Percentiles rank a stretch among this genome's conserved stretches.
phyloP scores from a whole-genome alignment of 2,888 invertebrate genomes.

The Metopia argyrocephala region DNA sequence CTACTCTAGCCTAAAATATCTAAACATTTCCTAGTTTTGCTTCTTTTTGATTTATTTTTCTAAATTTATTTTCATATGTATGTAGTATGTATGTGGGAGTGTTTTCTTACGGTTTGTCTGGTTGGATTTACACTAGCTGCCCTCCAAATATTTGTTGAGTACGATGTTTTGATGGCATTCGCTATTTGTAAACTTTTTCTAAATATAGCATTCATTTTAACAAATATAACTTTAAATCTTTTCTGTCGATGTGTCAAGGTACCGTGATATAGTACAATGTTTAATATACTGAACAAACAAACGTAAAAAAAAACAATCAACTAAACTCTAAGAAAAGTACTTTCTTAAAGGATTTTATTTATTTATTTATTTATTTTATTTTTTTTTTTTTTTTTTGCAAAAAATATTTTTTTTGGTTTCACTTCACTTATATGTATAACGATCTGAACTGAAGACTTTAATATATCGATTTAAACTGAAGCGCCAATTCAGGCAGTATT shows the following conservation, averaged over 20 bases:
- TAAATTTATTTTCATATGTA: no score
- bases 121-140: constrained; percentile 56
- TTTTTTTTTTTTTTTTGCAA: neutral
- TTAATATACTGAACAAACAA: neutral
- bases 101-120: constrained; percentile 57
- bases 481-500: neutral
- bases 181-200: constrained; percentile 50
- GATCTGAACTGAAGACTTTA: constrained; percentile 39
- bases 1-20: no score
- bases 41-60: no score
- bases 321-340: neutral
- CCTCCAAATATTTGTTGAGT: constrained; percentile 58
- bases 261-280: neutral
- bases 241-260: neutral
- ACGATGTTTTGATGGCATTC: constrained; percentile 42
- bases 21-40: no score
- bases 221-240: constrained; percentile 17
- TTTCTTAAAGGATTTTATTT: neutral
- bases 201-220: constrained; percentile 53
- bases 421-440: constrained; percentile 9
- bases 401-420: constrained; percentile 7
- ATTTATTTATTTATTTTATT: no score
- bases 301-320: neutral
- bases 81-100: neutral
- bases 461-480: constrained; percentile 48